These are phyloP conservation scores for Ctenodactylus gundi DNA, from an alignment of 2,113 vertebrate species.

Conservation along the genomic window DNA sequence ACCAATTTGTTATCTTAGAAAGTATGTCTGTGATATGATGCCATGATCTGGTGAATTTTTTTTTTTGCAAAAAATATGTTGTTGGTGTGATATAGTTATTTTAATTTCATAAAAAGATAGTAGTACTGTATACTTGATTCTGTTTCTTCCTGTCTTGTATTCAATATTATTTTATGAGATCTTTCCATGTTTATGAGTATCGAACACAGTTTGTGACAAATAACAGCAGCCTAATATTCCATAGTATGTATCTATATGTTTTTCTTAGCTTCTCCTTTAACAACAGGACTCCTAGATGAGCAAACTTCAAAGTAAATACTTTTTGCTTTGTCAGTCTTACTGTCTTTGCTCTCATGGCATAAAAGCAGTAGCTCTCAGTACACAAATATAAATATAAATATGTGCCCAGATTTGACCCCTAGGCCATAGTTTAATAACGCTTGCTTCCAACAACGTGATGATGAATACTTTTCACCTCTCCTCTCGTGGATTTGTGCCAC, in stretches of 20 bases:
- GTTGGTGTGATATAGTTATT: neutral
- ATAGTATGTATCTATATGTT: neutral
- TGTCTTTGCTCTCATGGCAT: neutral
- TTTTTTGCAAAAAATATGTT: neutral
- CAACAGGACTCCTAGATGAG: neutral
- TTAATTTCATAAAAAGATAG: neutral
- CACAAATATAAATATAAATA: neutral
- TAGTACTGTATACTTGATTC: neutral
- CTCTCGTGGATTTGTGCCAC: neutral
- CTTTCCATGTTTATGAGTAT: neutral
- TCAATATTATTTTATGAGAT: neutral
- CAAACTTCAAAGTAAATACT: too few relatives aligned
- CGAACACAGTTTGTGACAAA: neutral
- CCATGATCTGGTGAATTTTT: neutral
- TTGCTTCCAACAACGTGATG: neutral
- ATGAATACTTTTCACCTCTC: neutral
- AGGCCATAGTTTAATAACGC: neutral
- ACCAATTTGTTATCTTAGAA: neutral
- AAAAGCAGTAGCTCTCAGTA: neutral
- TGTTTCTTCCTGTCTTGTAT: neutral
- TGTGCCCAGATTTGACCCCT: neutral
- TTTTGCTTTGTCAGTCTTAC: neutral
- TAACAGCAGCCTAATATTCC: neutral
- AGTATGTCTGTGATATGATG: neutral
- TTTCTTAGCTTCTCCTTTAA: neutral